Evolutionary conservation across 1,140 invertebrate species (phyloP).

Genomic region (Panagrolaimus sp.): DNA sequence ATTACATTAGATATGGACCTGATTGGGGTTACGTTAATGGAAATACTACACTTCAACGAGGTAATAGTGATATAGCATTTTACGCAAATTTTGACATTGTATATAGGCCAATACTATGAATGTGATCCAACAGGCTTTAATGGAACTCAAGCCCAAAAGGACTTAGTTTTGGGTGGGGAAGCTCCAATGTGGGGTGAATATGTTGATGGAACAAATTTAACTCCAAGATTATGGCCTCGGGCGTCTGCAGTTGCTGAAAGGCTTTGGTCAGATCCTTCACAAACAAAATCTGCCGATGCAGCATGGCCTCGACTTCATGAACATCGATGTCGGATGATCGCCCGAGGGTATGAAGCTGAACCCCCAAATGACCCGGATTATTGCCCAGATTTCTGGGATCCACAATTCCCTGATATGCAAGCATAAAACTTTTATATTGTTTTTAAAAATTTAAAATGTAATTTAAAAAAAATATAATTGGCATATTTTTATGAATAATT

Average conservation of each 20-base stretch:
- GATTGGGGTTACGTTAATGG: slow-evolving; percentile 35
- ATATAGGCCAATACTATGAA: slow-evolving; percentile 67
- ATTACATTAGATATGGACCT: slow-evolving; percentile 50
- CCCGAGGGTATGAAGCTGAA: slow-evolving; percentile 49
- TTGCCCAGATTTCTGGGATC: slow-evolving; percentile 40
- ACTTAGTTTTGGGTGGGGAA: slow-evolving; percentile 72
- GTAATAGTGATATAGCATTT: background rate
- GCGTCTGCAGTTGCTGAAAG: slow-evolving; percentile 77
- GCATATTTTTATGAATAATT: no score
- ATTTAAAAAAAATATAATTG: no score
- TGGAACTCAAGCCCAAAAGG: slow-evolving; percentile 55
- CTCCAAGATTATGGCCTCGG: slow-evolving; percentile 67
- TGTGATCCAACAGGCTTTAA: slow-evolving; percentile 72
- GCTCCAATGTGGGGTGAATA: slow-evolving; percentile 77
- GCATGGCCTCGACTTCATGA: slow-evolving; percentile 58
- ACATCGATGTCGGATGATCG: slow-evolving; percentile 53
- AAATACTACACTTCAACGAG: background rate
- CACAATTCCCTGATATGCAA: background rate
- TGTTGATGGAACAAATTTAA: slow-evolving; percentile 60
- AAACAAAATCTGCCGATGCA: slow-evolving; percentile 42
- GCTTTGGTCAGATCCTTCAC: slow-evolving; percentile 68
- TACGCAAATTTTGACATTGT: slow-evolving; percentile 4
- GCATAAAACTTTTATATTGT: no score
- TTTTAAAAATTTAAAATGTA: no score
- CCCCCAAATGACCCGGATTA: slow-evolving; percentile 55